Evolutionary conservation across 2,797 vertebrate species (phyloP).

Genomic region (Characodon lateralis): DNA sequence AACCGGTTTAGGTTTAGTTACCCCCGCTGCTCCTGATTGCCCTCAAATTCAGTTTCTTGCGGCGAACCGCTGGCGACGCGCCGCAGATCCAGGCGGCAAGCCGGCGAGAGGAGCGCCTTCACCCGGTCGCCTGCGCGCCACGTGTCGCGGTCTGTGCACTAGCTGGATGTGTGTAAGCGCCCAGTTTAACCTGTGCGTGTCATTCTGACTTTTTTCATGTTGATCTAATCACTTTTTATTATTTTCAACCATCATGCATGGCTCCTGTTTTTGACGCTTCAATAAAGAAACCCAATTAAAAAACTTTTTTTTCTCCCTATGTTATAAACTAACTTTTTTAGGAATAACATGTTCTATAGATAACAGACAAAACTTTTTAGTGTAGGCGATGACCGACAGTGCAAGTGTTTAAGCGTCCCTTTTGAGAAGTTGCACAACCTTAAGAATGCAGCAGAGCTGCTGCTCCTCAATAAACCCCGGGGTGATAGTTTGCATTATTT

Average conservation of each 20-base stretch:
- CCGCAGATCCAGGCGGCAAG: slow-evolving; percentile 79
- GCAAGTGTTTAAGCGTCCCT: slow-evolving; percentile 20
- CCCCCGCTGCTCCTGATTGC: slow-evolving; percentile 29
- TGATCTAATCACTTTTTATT: neutral
- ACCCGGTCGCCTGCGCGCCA: slow-evolving; percentile 84
- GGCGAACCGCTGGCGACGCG: slow-evolving; percentile 75
- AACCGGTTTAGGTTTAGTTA: slow-evolving; percentile 1
- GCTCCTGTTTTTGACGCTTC: neutral
- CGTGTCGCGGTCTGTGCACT: slow-evolving; percentile 82
- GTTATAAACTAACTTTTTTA: neutral
- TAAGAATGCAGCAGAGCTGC: slow-evolving; percentile 12
- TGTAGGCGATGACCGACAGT: neutral
- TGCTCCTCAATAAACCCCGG: slow-evolving; percentile 31
- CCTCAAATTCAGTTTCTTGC: slow-evolving; percentile 72
- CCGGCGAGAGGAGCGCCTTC: slow-evolving; percentile 79
- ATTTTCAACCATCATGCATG: neutral
- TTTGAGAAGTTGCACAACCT: slow-evolving; percentile 20
- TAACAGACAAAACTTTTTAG: neutral
- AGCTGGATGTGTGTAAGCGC: slow-evolving; percentile 72
- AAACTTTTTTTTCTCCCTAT: neutral
- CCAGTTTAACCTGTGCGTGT: neutral
- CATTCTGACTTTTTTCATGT: neutral
- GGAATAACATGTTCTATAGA: neutral
- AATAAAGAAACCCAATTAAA: neutral
- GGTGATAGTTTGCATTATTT: slow-evolving; percentile 19